These are phyloP conservation scores for Ardeotis arabs DNA, from an alignment of 2,113 vertebrate genomes.

Conservation along the genomic window DNA sequence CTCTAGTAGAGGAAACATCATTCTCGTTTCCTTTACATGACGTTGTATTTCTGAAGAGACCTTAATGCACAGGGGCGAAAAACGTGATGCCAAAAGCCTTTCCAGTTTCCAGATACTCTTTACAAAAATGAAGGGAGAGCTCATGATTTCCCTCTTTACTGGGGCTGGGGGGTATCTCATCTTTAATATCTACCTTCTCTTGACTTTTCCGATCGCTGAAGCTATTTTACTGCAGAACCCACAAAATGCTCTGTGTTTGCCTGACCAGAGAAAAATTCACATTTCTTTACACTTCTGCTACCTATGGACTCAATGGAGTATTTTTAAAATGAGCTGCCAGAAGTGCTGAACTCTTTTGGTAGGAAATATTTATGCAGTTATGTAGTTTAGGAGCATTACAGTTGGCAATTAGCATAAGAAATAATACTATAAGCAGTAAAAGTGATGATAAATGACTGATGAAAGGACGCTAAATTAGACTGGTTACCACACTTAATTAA, in stretches of 20 bases:
- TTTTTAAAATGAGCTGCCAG: not conserved
- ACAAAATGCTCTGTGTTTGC: not conserved
- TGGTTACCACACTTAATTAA: conserved; percentile 64
- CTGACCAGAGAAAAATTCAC: not conserved
- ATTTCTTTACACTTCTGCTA: not conserved
- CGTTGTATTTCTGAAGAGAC: conserved; percentile 7
- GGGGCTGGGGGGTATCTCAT: not conserved
- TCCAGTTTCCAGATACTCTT: not conserved
- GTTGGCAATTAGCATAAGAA: conserved; percentile 55
- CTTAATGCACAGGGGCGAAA: not conserved
- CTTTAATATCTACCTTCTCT: not conserved
- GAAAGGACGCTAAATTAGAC: conserved; percentile 61
- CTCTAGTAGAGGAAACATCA: not conserved
- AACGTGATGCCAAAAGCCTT: not conserved
- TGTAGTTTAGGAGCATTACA: conserved; percentile 24
- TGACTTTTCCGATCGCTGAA: not conserved
- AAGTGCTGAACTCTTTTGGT: conserved; percentile 7
- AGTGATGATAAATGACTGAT: conserved; percentile 58
- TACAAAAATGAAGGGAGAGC: not conserved
- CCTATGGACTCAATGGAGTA: not conserved
- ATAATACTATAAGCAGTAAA: conserved; percentile 34
- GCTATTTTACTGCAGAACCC: not conserved
- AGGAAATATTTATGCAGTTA: conserved; percentile 51
- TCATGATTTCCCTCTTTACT: not conserved
- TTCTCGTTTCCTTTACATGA: not conserved